Evolutionary conservation across 1,140 invertebrate species (phyloP), one percentile per base, ranked within the genome.

Genomic region (Pseudomyrmex pallidus): DNA sequence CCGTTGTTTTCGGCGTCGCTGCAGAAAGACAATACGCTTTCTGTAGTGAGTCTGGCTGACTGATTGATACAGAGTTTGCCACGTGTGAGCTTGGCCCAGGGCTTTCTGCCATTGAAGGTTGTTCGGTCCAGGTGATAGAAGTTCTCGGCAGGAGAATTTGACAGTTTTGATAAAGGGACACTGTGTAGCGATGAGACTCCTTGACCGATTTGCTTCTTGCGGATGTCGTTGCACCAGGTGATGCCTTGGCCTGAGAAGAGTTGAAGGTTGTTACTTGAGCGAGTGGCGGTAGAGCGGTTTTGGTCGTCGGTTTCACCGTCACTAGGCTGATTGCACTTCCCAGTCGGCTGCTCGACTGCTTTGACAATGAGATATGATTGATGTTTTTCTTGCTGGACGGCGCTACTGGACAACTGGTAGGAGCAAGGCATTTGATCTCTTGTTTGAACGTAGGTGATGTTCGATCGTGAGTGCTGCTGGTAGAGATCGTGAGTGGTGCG

Each of bases 311-410:
- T 50, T 77, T 84, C 48, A 59, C 52, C 12, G 63, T 59, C 22
- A 86, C 63, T 17, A 70, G 78, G 62, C 80, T 86, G 84, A 48
- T 20, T 74, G 70, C 70, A 25, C 52, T 83, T 78, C 83, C 88
- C 74, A 44, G 50, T 3, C 63, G 89, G 59, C 48, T 87, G 59
- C 48, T 87, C 90, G 64, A 90, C 87, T 66, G 92, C 92, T 64
- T 93, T 91, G 85, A 93, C 85, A 77, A 93, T 90, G 86, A 93
- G 89, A 68, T 92, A 91, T 68, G 90, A 92, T 54, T 93, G 91
- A 12, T 87, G 90, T 17, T 89, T 88, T 64, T 92, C 88, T 59
- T 82, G 48, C 22, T 88, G 83, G 20, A 22, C 56, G 57, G 57
- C 72, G 59, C 72, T 88, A 87, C 59, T n/a, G 74, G 84, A 78